Evolutionary conservation across 1,140 invertebrate genomes (phyloP).

Genomic region (Halesus radiatus): DNA sequence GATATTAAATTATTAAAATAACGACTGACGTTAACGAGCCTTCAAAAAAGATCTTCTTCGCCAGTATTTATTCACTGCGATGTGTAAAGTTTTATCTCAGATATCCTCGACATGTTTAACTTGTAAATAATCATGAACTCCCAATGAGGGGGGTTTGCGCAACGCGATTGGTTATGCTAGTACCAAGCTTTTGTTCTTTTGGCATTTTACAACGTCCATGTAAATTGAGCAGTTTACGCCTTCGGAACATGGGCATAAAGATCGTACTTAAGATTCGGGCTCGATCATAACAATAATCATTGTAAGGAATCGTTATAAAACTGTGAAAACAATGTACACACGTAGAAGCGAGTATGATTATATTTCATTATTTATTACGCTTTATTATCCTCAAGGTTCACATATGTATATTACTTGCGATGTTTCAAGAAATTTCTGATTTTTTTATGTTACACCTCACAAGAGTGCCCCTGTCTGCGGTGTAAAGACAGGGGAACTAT

Average conservation of each 20-base stretch:
- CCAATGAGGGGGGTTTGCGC: constrained; percentile 13
- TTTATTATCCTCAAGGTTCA: too few relatives aligned
- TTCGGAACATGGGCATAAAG: constrained; percentile 29
- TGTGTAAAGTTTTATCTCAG: constrained; percentile 11
- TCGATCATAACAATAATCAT: constrained; percentile 16
- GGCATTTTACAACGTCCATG: constrained; percentile 1
- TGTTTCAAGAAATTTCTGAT: too few relatives aligned
- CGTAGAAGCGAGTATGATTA: background rate
- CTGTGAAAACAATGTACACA: background rate
- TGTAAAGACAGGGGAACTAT: too few relatives aligned
- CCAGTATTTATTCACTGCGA: background rate
- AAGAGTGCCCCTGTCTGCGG: too few relatives aligned
- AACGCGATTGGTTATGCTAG: background rate
- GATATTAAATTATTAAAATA: too few relatives aligned
- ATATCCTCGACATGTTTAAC: constrained; percentile 31
- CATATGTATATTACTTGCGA: too few relatives aligned
- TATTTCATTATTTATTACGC: too few relatives aligned
- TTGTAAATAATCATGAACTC: constrained; percentile 15
- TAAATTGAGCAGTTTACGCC: constrained; percentile 34
- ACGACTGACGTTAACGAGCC: too few relatives aligned
- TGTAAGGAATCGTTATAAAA: background rate
- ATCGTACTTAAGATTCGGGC: constrained; percentile 17
- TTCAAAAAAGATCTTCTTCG: too few relatives aligned
- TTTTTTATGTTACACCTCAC: too few relatives aligned
- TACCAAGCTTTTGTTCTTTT: constrained; percentile 16